phyloP scores from a whole-genome alignment of 2,888 invertebrate species.

The Apamea epomidion region DNA sequence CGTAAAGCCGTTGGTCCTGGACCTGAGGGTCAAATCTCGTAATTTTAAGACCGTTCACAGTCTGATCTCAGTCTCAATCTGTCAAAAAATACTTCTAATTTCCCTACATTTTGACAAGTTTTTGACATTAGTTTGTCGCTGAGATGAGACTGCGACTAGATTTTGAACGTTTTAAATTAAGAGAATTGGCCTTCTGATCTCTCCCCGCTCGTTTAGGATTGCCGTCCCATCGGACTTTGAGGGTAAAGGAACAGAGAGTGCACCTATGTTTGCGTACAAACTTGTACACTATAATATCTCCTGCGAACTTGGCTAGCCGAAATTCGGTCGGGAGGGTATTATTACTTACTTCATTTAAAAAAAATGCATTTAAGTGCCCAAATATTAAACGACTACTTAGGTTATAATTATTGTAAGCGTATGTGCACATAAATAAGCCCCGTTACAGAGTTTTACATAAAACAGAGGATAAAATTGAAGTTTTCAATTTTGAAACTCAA shows the following conservation, averaged over 20 bases:
- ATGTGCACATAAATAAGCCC: background rate
- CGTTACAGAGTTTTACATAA: constrained; percentile 9
- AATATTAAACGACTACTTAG: constrained; percentile 14
- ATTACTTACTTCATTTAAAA: too few relatives aligned
- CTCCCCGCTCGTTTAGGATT: background rate
- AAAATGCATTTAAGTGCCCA: background rate
- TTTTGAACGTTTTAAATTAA: too few relatives aligned
- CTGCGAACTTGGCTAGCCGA: background rate
- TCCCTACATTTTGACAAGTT: too few relatives aligned
- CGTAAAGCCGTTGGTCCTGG: too few relatives aligned
- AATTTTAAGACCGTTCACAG: too few relatives aligned
- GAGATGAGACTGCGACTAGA: too few relatives aligned
- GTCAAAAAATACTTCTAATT: too few relatives aligned
- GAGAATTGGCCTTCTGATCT: background rate
- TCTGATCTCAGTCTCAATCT: too few relatives aligned
- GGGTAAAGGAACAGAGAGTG: background rate
- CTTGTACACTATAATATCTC: background rate
- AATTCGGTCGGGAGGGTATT: background rate
- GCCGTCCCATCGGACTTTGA: background rate
- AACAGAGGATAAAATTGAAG: constrained; percentile 15
- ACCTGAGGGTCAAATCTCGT: too few relatives aligned
- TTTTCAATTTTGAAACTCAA: background rate
- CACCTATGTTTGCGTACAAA: background rate
- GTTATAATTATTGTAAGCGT: background rate
- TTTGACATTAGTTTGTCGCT: too few relatives aligned